Evolutionary conservation across 1,140 invertebrate genomes (phyloP).

Genomic region (Colletes gigas): DNA sequence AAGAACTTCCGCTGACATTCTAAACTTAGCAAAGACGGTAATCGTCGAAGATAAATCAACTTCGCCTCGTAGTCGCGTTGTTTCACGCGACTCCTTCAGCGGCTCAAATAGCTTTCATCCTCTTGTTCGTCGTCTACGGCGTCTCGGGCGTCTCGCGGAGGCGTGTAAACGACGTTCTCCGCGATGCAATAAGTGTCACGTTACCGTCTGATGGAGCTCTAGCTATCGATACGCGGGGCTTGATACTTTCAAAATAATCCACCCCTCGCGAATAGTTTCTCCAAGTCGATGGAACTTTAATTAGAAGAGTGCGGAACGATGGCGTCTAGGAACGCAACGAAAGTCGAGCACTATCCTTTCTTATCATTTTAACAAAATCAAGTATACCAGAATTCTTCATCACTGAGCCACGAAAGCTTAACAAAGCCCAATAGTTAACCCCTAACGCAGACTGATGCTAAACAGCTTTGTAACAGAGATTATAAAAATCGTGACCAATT

Average conservation of each 20-base stretch:
- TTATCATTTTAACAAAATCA: too few relatives aligned
- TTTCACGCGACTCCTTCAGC: slow-evolving; percentile 31
- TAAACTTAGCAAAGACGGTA: not conserved
- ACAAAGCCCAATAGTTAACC: too few relatives aligned
- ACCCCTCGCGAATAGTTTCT: slow-evolving; percentile 28
- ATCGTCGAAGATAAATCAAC: slow-evolving; percentile 2
- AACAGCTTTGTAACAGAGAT: too few relatives aligned
- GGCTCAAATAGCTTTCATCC: slow-evolving; percentile 34
- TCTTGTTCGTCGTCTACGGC: slow-evolving; percentile 30
- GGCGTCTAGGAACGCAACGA: too few relatives aligned
- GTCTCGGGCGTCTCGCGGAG: not conserved
- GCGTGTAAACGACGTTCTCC: slow-evolving; percentile 35
- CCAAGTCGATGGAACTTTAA: slow-evolving; percentile 39
- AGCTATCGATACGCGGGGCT: slow-evolving; percentile 21
- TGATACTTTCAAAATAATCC: slow-evolving; percentile 37
- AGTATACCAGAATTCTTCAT: too few relatives aligned
- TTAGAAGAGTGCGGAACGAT: slow-evolving; percentile 6
- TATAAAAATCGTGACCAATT: too few relatives aligned
- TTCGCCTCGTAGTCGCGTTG: not conserved
- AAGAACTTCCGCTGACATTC: too few relatives aligned
- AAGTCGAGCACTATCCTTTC: too few relatives aligned
- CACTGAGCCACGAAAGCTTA: too few relatives aligned
- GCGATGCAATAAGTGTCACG: slow-evolving; percentile 49
- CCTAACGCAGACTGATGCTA: too few relatives aligned
- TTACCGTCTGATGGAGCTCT: slow-evolving; percentile 37